These are phyloP conservation scores for Calephelis nemesis DNA, from an alignment of 1,140 invertebrate species.

Conservation along the genomic window DNA sequence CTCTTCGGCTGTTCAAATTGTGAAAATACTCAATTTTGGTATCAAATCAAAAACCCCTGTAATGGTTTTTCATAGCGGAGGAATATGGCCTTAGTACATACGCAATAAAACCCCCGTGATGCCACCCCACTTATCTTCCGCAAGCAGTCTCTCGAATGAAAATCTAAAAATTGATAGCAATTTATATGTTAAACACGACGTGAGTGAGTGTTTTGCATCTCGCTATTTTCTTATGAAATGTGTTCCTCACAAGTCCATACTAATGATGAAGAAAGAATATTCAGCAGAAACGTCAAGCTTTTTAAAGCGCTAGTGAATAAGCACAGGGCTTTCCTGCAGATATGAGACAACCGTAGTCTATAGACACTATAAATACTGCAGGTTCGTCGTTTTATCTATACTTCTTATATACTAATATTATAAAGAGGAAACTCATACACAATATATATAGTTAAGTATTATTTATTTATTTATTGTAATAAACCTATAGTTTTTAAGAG, in stretches of 20 bases:
- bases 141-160: conserved; percentile 54
- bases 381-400: too few relatives aligned
- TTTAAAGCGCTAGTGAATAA: too few relatives aligned
- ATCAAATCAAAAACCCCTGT: conserved; percentile 8
- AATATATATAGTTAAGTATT: too few relatives aligned
- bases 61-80: conserved; percentile 13
- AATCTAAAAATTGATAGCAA: conserved; percentile 70
- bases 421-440: too few relatives aligned
- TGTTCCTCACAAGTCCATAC: background rate
- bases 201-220: conserved; percentile 55
- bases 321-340: too few relatives aligned
- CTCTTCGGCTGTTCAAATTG: background rate
- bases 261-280: conserved; percentile 14
- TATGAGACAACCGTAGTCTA: too few relatives aligned
- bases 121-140: conserved; percentile 49
- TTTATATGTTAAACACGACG: conserved; percentile 72
- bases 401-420: too few relatives aligned
- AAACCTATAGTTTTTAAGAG: too few relatives aligned
- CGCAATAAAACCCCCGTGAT: conserved; percentile 42
- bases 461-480: too few relatives aligned
- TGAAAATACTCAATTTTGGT: conserved; percentile 8
- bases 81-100: conserved; percentile 15
- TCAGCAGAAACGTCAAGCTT: background rate
- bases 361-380: too few relatives aligned
- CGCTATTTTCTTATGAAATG: conserved; percentile 4